Evolutionary conservation across 2,888 invertebrate species (phyloP).

Genomic region (Epicampocera succincta): DNA sequence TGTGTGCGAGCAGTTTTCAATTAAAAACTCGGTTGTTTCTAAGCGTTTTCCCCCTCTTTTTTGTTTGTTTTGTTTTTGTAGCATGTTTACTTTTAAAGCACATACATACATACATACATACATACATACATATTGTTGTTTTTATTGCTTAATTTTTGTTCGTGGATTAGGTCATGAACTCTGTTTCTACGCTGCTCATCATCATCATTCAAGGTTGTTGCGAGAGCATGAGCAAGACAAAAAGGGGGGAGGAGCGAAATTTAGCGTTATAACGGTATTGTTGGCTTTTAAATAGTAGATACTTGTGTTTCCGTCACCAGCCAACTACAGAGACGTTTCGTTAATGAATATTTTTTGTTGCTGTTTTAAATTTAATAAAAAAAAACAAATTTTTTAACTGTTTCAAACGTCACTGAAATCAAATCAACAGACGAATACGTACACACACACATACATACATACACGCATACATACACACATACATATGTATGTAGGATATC

Average conservation of each 20-base stretch:
- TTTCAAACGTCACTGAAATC: background rate
- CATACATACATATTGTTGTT: too few species aligned
- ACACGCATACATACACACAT: too few species aligned
- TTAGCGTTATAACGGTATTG: background rate
- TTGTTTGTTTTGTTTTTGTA: background rate
- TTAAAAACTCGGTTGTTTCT: slow-evolving; percentile 15
- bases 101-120: too few species aligned
- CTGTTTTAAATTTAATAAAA: too few species aligned
- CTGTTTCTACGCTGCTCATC: background rate
- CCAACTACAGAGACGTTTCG: too few species aligned
- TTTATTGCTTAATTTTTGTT: slow-evolving; percentile 33
- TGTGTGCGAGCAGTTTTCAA: background rate
- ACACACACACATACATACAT: too few species aligned
- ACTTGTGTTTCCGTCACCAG: slow-evolving; percentile 8
- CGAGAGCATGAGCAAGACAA: background rate
- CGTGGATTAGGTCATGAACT: slow-evolving; percentile 45
- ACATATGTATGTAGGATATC: too few species aligned
- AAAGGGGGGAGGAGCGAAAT: background rate
- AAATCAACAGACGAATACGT: background rate
- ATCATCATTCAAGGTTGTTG: background rate
- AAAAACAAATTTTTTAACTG: background rate
- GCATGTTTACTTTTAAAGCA: background rate
- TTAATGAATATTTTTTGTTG: too few species aligned
- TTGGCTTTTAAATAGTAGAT: slow-evolving; percentile 1
- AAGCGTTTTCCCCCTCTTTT: slow-evolving; percentile 12